Evolutionary conservation across 64 coral and sea anemone genomes (phyloP), one percentile per base, ranked within the genome.

Genomic region (Actinia equina): DNA sequence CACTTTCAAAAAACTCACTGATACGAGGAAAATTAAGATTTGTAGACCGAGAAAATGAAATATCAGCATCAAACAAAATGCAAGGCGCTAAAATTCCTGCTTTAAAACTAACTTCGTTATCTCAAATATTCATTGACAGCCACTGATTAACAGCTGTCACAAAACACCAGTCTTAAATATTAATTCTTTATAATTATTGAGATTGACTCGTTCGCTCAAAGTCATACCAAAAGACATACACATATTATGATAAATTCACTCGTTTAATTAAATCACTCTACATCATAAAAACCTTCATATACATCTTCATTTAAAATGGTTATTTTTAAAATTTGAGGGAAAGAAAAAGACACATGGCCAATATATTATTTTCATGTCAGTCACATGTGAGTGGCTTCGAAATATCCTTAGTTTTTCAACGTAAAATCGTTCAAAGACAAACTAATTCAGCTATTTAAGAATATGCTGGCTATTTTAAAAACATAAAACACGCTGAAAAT

Each of bases 221-320:
- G 55, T 57, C 7, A 6, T 8, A 23, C 19, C 19, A 65, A 65
- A 65, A 65, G 62, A 65, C 62, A 65, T 65, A 74, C 10, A 74
- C 25, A 65, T n/a, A 65, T 74, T 23, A n/a, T 74, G 45, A 81
- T 20, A 81, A 44, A 19, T 81, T 79, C 77, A 79, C 77, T 79
- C 41, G 12, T 81, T 81, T 81, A 81, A 37, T 81, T 81, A 81
- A 81, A 81, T 81, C 78, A 51, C 17, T 74, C 41, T 13, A 42
- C 13, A 74, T 27, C 11, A 14, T 65, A 23, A 74, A 37, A 74
- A 74, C 27, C 69, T 74, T 74, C 7, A 2, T 30, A 74, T 74
- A 41, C 11, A 42, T 11, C n/a, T 30, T 37, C 30, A 37, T 37
- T 2, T 74, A 41, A 27, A 74, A 74, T 74, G 6, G 9, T 74